These are phyloP conservation scores for Lineus longissimus DNA, from an alignment of 1,140 invertebrate genomes.

Conservation along the genomic window DNA sequence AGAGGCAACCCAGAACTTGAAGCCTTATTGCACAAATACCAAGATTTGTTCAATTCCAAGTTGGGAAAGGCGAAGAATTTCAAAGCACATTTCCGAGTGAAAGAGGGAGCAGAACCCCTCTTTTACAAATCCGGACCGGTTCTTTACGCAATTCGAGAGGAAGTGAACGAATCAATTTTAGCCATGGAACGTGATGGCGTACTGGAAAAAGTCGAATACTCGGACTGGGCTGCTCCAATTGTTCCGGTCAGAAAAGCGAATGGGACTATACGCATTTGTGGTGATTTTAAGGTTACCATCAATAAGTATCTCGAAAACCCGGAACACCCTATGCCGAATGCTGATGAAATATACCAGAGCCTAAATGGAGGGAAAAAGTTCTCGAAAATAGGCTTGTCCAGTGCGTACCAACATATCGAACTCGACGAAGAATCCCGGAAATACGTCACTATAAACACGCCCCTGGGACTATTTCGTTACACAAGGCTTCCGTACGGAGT, in stretches of 20 bases:
- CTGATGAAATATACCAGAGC: slow-evolving; percentile 33
- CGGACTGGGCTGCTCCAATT: slow-evolving; percentile 47
- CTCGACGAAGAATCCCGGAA: slow-evolving; percentile 27
- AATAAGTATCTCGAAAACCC: no score
- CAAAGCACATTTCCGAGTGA: no score
- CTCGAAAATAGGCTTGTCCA: slow-evolving; percentile 35
- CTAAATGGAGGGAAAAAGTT: slow-evolving; percentile 33
- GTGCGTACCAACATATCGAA: slow-evolving; percentile 25
- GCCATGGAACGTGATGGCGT: slow-evolving; percentile 23
- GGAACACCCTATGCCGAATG: slow-evolving; percentile 33
- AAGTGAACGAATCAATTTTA: slow-evolving; percentile 33
- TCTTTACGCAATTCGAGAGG: slow-evolving; percentile 22
- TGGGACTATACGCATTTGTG: slow-evolving; percentile 42
- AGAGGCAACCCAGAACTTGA: no score
- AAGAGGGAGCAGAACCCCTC: no score
- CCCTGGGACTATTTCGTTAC: slow-evolving; percentile 31
- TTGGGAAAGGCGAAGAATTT: no score
- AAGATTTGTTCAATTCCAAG: no score
- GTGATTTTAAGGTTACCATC: slow-evolving; percentile 46
- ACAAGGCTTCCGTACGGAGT: slow-evolving; percentile 47
- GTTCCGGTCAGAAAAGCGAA: slow-evolving; percentile 49
- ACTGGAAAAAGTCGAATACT: slow-evolving; percentile 23
- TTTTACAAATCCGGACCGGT: slow-evolving; percentile 22
- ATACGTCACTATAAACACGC: slow-evolving; percentile 30
- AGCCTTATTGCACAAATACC: no score